Base-by-base conservation (phyloP, 2,888 invertebrate species). In the Psococerastis gibbosa region DNA sequence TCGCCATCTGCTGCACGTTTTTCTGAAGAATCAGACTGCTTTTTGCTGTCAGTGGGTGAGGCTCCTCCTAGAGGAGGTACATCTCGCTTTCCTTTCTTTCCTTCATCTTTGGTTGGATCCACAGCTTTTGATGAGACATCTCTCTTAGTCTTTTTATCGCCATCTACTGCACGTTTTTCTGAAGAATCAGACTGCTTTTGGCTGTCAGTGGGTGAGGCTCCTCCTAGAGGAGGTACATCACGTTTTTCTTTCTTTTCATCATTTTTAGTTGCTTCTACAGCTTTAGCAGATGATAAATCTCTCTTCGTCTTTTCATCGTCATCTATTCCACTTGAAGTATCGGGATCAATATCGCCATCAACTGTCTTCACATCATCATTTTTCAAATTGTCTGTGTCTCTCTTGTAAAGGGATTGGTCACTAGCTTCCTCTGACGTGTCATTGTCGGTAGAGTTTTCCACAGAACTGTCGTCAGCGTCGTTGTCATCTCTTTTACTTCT, bases 101-200 rank as follows among this genome's bases (percentile, higher is more conserved):
- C 35, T 8, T 34, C 35, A 16, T 34, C 13, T 9, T 34, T 15
- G 6, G 35, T 34, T 8, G 35, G 18, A 9, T 31, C n/a, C n/a
- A n/a, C n/a, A n/a, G n/a, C n/a, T 31, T 31, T 31, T 15, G 35
- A 13, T 34, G 35, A 34, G 15, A 34, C 35, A 8, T 34, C 35
- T 9, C 35, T 8, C 35, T 34, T 34, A 8, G 15, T 11, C 11
- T 6, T 27, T 27, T 27, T 27, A 6, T 27, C 27, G 11, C 8
- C 11, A 11, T 27, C 11, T 27, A 6, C 27, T 9, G 27, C 11
- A 27, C 8, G 6, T 9, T 6, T 27, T 27, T 27, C 27, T 27
- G 6, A 6, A 9, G 27, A 6, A 9, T 27, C 27, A 9, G 6
- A 6, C 27, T 27, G 6, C 6, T 27, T 6, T 9, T 27, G 8